Evolutionary conservation across 2,888 invertebrate genomes (phyloP).

Genomic region (Prosapia bicincta): DNA sequence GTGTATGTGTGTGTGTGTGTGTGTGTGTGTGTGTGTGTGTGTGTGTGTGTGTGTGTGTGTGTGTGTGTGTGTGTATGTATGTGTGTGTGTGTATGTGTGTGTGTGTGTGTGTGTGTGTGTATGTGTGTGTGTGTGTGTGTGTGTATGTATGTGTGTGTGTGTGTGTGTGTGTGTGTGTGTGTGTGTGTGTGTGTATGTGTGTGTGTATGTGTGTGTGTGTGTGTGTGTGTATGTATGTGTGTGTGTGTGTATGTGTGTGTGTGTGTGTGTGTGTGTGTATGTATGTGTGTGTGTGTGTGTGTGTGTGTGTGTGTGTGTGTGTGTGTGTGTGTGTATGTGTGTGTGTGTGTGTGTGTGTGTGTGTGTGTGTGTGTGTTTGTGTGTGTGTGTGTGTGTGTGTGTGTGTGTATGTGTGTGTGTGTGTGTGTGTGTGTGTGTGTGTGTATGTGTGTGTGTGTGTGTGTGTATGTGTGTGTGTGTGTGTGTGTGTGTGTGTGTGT

Average conservation of each 20-base stretch:
- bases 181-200: constrained; percentile 24
- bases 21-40: constrained; percentile 13
- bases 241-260: not conserved
- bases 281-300: not conserved
- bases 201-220: constrained; percentile 22
- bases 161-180: constrained; percentile 26
- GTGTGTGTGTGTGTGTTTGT: constrained; percentile 15
- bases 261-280: not conserved
- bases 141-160: constrained; percentile 23
- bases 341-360: constrained; percentile 18
- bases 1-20: constrained; percentile 11
- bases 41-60: constrained; percentile 19
- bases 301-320: not conserved
- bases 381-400: constrained; percentile 9
- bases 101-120: constrained; percentile 26
- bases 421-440: constrained; percentile 8
- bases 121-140: constrained; percentile 25
- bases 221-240: constrained; percentile 23
- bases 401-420: constrained; percentile 8
- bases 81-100: constrained; percentile 27
- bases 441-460: not conserved
- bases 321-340: constrained; percentile 9
- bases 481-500: not conserved
- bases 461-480: not conserved
- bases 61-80: constrained; percentile 26